Evolutionary conservation across 1,140 invertebrate genomes (phyloP).

Genomic region (Acromyrmex charruanus): DNA sequence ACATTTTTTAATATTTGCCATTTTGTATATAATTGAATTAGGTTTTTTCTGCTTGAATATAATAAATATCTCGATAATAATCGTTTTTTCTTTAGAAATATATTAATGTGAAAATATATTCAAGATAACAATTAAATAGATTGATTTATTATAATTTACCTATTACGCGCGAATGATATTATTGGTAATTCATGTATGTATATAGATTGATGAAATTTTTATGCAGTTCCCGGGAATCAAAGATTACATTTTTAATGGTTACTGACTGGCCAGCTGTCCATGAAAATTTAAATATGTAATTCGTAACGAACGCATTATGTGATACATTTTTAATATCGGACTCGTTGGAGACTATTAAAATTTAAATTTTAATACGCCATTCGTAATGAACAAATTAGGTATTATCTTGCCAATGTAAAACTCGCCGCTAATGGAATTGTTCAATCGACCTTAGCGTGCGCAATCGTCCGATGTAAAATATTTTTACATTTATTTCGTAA

Average conservation of each 20-base stretch:
- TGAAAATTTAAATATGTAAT: conserved; percentile 61
- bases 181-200: conserved; percentile 34
- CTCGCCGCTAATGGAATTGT: conserved; percentile 56
- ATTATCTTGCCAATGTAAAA: conserved; percentile 59
- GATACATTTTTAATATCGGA: conserved; percentile 52
- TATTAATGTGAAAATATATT: neutral
- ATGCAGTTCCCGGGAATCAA: conserved; percentile 43
- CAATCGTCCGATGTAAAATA: conserved; percentile 52
- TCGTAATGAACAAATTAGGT: conserved; percentile 56
- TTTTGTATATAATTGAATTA: neutral
- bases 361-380: conserved; percentile 52
- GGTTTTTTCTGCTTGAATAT: neutral
- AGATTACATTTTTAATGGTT: conserved; percentile 59
- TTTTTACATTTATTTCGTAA: conserved; percentile 59
- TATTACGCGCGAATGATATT: neutral
- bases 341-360: conserved; percentile 56
- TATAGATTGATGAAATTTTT: conserved; percentile 38
- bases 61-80: neutral
- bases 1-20: neutral
- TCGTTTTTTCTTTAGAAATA: neutral
- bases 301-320: conserved; percentile 52
- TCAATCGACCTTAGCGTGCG: conserved; percentile 53
- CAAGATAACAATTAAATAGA: neutral
- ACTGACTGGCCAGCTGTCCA: conserved; percentile 50
- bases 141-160: conserved; percentile 40